Conservation (phyloP, 2,113 vertebrate genomes). For the Euleptes europaea region DNA sequence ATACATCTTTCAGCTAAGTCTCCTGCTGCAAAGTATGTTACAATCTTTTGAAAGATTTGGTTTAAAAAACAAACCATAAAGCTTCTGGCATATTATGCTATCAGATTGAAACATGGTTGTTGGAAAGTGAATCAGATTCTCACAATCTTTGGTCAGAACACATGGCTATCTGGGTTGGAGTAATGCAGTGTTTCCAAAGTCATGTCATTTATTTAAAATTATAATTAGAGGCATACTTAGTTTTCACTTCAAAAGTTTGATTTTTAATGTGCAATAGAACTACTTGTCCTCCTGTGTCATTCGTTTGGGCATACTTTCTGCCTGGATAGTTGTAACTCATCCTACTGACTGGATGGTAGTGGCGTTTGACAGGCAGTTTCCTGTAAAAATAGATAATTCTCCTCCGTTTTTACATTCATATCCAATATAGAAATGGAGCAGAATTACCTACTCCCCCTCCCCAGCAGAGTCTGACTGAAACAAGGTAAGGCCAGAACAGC, state of each 20-base stretch:
- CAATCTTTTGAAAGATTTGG: slow-evolving; percentile 1
- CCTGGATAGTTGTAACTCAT: neutral
- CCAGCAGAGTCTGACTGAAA: neutral
- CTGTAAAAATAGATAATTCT: neutral
- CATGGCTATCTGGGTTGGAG: neutral
- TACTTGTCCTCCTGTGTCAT: neutral
- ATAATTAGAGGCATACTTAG: neutral
- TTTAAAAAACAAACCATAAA: neutral
- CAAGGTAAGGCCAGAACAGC: neutral
- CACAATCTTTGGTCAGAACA: neutral
- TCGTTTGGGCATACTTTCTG: neutral
- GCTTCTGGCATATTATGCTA: neutral
- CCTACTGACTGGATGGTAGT: neutral
- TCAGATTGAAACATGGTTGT: neutral
- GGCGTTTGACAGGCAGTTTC: neutral
- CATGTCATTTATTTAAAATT: neutral
- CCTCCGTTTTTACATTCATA: neutral
- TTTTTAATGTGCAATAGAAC: neutral
- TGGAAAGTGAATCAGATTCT: neutral
- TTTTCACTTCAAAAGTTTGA: neutral
- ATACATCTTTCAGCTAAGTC: neutral
- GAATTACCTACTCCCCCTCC: neutral
- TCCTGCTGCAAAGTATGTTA: slow-evolving; percentile 27
- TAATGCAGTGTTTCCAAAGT: neutral
- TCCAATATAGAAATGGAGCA: neutral